phyloP scores from a whole-genome alignment of 2,888 invertebrate genomes.

The Hirtodrosophila duncani region DNA sequence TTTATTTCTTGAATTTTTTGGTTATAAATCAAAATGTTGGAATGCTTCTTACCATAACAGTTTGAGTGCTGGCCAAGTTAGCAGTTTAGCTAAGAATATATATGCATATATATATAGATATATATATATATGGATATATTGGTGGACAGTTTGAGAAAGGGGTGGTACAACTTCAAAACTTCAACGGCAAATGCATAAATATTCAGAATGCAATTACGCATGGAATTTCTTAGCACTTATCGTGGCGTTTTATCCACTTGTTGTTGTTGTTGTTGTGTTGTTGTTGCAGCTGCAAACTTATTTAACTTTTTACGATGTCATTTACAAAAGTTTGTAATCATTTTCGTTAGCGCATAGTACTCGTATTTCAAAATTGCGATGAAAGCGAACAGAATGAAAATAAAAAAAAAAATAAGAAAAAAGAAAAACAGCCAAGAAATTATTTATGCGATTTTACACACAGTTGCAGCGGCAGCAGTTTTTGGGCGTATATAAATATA shows the following conservation, averaged over 20 bases:
- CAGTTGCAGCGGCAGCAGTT: slow-evolving; percentile 39
- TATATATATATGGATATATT: not conserved
- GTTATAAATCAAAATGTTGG: no score
- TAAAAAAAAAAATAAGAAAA: slow-evolving; percentile 14
- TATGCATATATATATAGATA: slow-evolving; percentile 2
- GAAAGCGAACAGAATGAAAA: slow-evolving; percentile 15
- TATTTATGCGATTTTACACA: slow-evolving; percentile 55
- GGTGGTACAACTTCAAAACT: not conserved
- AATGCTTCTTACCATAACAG: no score
- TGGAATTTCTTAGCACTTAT: slow-evolving; percentile 62
- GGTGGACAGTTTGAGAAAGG: not conserved
- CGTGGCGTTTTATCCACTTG: slow-evolving; percentile 34
- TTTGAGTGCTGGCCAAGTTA: no score
- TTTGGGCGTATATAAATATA: slow-evolving; percentile 43
- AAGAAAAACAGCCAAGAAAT: slow-evolving; percentile 43
- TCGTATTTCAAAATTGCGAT: slow-evolving; percentile 44
- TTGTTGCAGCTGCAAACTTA: slow-evolving; percentile 40
- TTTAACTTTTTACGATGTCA: slow-evolving; percentile 70
- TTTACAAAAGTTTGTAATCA: slow-evolving; percentile 66
- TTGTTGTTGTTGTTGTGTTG: slow-evolving; percentile 12
- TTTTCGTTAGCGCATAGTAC: slow-evolving; percentile 57
- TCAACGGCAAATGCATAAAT: slow-evolving; percentile 39
- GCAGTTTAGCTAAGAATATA: no score
- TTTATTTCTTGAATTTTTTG: slow-evolving; percentile 5
- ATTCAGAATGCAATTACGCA: slow-evolving; percentile 68